These are phyloP conservation scores for Parnassius apollo DNA, from an alignment of 2,888 invertebrate genomes.

Conservation along the genomic window DNA sequence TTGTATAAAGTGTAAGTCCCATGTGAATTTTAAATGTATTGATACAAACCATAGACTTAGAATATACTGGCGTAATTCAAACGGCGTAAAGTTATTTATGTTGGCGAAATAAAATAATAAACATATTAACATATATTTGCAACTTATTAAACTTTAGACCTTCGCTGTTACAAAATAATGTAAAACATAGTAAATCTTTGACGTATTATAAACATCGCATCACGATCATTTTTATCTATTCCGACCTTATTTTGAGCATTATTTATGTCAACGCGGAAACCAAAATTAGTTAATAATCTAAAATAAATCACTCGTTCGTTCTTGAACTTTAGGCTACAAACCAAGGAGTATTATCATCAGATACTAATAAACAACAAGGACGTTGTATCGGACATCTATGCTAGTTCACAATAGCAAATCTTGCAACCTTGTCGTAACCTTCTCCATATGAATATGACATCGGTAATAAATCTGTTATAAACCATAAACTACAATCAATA, in stretches of 20 bases:
- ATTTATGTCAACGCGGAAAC: conserved; percentile 16
- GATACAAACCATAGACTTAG: no score
- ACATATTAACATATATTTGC: no score
- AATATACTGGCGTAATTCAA: no score
- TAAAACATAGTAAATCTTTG: neutral
- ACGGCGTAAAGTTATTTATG: no score
- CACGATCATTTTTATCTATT: conserved; percentile 3
- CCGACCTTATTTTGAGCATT: conserved; percentile 15
- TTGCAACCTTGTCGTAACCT: no score
- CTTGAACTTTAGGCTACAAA: conserved; percentile 23
- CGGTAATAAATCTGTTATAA: no score
- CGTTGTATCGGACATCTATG: conserved; percentile 2
- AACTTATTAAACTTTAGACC: neutral
- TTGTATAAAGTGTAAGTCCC: no score
- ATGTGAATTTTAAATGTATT: no score
- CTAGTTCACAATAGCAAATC: no score
- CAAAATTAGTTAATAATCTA: conserved; percentile 2
- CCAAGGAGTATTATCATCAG: conserved; percentile 12
- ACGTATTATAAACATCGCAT: neutral
- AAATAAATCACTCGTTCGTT: conserved; percentile 7
- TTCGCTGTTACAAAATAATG: neutral
- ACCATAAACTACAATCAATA: no score
- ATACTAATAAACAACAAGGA: conserved; percentile 19
- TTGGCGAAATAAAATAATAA: no score
- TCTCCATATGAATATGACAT: no score